These are phyloP conservation scores for Solea senegalensis DNA, from an alignment of 2,113 vertebrate species.

Conservation along the genomic window DNA sequence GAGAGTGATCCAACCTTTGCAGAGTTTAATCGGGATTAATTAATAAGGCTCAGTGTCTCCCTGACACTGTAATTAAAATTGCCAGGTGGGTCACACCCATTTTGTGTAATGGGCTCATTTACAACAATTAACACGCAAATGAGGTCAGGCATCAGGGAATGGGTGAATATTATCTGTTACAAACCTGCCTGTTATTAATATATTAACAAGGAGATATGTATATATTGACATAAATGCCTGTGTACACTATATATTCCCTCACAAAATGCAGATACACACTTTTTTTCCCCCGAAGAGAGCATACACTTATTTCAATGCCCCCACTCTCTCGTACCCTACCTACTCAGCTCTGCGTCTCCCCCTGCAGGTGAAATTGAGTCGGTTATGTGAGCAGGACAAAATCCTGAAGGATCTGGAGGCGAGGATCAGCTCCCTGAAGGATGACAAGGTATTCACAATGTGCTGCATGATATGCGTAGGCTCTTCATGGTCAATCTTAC, in stretches of 20 bases:
- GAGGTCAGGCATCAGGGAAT: background rate
- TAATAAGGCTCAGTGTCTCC: conserved; percentile 22
- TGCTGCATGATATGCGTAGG: background rate
- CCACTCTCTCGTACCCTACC: background rate
- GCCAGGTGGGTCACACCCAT: conserved; percentile 39
- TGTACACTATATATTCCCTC: background rate
- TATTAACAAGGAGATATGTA: background rate
- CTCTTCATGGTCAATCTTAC: background rate
- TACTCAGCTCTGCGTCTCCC: conserved; percentile 39
- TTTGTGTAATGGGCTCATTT: conserved; percentile 43
- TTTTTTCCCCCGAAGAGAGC: background rate
- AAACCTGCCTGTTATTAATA: background rate
- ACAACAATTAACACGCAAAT: conserved; percentile 30
- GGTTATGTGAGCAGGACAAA: conserved; percentile 95
- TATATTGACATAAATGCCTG: background rate
- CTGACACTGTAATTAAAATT: conserved; percentile 47
- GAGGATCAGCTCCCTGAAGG: conserved; percentile 92
- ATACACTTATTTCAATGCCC: background rate
- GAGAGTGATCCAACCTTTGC: conserved; percentile 30
- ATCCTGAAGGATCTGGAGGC: conserved; percentile 92
- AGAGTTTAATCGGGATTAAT: conserved; percentile 50
- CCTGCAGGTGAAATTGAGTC: conserved; percentile 90
- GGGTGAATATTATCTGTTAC: conserved; percentile 5
- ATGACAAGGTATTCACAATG: conserved; percentile 87
- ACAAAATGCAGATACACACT: background rate